Percentiles rank a stretch among this genome's conserved stretches.
Conservation (phyloP, 64 coral and sea anemone species). For the Platygyra sinensis region DNA sequence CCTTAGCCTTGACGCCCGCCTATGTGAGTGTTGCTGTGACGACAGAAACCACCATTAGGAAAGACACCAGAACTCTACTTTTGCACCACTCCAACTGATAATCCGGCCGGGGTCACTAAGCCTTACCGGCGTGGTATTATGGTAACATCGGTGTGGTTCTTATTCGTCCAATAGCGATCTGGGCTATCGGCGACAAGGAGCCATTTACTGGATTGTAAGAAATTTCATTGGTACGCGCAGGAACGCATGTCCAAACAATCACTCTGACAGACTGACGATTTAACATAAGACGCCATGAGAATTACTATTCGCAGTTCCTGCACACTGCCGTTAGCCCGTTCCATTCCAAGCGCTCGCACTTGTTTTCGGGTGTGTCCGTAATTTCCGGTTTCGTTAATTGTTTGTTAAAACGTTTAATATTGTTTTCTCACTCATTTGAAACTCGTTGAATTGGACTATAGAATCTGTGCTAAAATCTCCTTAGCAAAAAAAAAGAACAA, state of each 20-base stretch:
- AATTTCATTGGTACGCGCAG: constrained; percentile 68
- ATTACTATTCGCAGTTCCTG: too few relatives aligned
- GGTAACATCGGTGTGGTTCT: constrained; percentile 71
- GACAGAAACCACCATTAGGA: constrained; percentile 45
- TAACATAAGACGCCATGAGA: background rate
- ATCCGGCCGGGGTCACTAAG: constrained; percentile 61
- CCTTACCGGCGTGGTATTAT: constrained; percentile 55
- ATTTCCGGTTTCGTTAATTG: too few relatives aligned
- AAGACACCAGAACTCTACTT: constrained; percentile 55
- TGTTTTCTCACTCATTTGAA: too few relatives aligned
- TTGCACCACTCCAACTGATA: constrained; percentile 50
- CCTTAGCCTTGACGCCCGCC: constrained; percentile 71
- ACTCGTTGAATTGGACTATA: too few relatives aligned
- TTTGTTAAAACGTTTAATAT: too few relatives aligned
- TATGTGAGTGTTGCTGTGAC: constrained; percentile 65
- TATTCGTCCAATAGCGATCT: constrained; percentile 63
- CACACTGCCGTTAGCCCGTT: too few relatives aligned
- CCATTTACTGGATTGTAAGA: constrained; percentile 65
- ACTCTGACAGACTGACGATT: too few relatives aligned
- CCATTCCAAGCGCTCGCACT: too few relatives aligned
- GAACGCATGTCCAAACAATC: constrained; percentile 82
- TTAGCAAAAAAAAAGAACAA: too few relatives aligned
- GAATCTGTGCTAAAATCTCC: too few relatives aligned
- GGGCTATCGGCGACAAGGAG: constrained; percentile 65
- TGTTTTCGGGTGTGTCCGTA: too few relatives aligned